Evolutionary conservation across 2,797 vertebrate genomes (phyloP).

Genomic region (Cyprinella venusta): DNA sequence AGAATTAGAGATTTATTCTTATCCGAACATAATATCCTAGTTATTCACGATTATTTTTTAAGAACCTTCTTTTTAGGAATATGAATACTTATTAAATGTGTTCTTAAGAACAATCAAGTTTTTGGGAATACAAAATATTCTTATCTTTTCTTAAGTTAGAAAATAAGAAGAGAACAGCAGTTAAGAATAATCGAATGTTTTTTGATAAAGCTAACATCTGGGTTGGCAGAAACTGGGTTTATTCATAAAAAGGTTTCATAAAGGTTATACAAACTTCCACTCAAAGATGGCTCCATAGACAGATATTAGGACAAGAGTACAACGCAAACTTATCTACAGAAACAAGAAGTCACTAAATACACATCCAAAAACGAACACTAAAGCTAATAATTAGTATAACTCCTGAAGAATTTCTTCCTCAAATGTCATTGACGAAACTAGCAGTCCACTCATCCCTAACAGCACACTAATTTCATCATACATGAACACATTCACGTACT

Average conservation of each 20-base stretch:
- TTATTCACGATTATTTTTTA: not conserved
- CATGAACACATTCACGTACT: slow-evolving; percentile 19
- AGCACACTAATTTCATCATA: slow-evolving; percentile 35
- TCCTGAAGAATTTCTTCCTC: not conserved
- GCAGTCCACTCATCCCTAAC: slow-evolving; percentile 21
- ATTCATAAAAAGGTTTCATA: not conserved
- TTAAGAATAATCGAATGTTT: not conserved
- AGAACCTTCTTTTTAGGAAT: not conserved
- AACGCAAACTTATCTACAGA: not conserved
- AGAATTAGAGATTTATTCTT: not conserved
- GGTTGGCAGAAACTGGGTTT: not conserved
- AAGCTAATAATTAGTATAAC: not conserved
- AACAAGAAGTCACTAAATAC: not conserved
- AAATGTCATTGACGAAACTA: slow-evolving; percentile 21
- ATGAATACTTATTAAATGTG: not conserved
- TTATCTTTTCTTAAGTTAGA: not conserved
- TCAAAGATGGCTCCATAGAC: not conserved
- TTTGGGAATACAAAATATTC: not conserved
- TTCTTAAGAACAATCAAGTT: not conserved
- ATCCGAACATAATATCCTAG: no score
- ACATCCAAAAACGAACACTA: not conserved
- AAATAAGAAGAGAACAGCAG: not conserved
- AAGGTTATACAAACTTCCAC: not conserved
- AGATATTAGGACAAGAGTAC: not conserved
- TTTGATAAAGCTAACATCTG: not conserved